Base-by-base conservation (phyloP, 2,888 invertebrate species). In the Polymixis flavicincta region DNA sequence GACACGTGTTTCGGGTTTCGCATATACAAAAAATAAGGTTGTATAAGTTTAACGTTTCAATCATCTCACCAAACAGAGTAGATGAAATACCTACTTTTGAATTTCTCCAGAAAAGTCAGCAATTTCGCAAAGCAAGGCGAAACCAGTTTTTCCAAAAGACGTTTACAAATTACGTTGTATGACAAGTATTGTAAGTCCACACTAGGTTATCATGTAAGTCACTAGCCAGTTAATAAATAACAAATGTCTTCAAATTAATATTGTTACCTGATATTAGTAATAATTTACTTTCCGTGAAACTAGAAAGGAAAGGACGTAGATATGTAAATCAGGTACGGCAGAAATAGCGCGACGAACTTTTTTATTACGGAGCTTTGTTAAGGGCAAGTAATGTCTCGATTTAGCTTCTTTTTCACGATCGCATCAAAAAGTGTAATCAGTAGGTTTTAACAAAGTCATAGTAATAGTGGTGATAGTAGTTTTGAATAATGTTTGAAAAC, bases 311-410 rank as follows among this genome's bases (percentile, higher is more conserved):
- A 48, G 61, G 68, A 71, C 37, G 4, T 0, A 45, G 19, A 63
- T 78, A 85, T 84, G 78, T 78, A 78, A 82, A 85, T 82, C 7
- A 66, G 59, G 42, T n/a, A 22, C 63, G 17, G 14, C 6, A 50
- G 64, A 65, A 22, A 71, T 57, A 69, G 55, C 63, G 65, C 55
- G 6, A n/a, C 42, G 37, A 64, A 59, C 19, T 61, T 45, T 71
- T 84, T 82, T 75, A 72, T 22, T 69, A 42, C 25, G 9, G 17
- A 57, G n/a, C 14, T 65, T 71, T 61, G 45, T 83, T 83, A 83
- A 85, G 83, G 82, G 2, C n/a, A 57, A 65, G 80, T 54, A 9
- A 14, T 2, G 9, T n/a, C 3, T 13, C 28, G 9, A 45, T 32
- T 32, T 11, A 8, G 1, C 45, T 37, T 19, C 0, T 61, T 25